These are phyloP conservation scores for Erythrolamprus reginae DNA, from an alignment of 2,113 vertebrate species.

Conservation along the genomic window DNA sequence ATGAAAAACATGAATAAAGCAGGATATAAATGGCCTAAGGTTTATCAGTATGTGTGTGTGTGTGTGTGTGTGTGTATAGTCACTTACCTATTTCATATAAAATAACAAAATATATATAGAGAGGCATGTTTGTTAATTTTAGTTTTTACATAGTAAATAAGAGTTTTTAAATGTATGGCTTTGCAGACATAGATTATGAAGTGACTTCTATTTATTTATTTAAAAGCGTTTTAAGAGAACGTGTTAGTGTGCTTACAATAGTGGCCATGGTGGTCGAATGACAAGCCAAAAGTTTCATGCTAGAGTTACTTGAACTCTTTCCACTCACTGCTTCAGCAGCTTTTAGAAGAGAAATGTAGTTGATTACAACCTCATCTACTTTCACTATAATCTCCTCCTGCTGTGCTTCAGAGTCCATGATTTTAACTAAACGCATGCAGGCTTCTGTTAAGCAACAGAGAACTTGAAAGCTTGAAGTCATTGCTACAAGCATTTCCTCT, in stretches of 20 bases:
- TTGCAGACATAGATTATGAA: slow-evolving; percentile 89
- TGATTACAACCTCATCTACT: slow-evolving; percentile 84
- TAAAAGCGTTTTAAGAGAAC: slow-evolving; percentile 91
- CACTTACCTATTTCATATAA: slow-evolving; percentile 82
- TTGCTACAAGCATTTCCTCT: slow-evolving; percentile 88
- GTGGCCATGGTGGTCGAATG: slow-evolving; percentile 87
- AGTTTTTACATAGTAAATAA: slow-evolving; percentile 83
- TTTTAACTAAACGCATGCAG: slow-evolving; percentile 90
- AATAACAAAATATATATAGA: slow-evolving; percentile 95
- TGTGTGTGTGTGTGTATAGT: slow-evolving; percentile 7
- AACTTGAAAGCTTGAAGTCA: slow-evolving; percentile 93
- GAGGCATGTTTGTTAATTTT: slow-evolving; percentile 78
- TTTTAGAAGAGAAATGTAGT: slow-evolving; percentile 86
- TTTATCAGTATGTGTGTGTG: slow-evolving; percentile 39
- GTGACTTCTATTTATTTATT: slow-evolving; percentile 81
- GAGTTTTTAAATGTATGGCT: slow-evolving; percentile 85
- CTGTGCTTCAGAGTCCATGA: slow-evolving; percentile 77
- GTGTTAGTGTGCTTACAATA: slow-evolving; percentile 89
- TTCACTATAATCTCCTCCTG: slow-evolving; percentile 80
- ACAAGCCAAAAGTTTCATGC: slow-evolving; percentile 84
- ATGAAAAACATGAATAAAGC: slow-evolving; percentile 46
- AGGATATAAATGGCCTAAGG: slow-evolving; percentile 58
- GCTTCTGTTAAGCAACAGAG: slow-evolving; percentile 91
- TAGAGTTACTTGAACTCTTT: slow-evolving; percentile 76
- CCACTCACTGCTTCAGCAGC: slow-evolving; percentile 81